Conservation (phyloP, 2,113 vertebrate genomes). For the Rattus rattus region DNA sequence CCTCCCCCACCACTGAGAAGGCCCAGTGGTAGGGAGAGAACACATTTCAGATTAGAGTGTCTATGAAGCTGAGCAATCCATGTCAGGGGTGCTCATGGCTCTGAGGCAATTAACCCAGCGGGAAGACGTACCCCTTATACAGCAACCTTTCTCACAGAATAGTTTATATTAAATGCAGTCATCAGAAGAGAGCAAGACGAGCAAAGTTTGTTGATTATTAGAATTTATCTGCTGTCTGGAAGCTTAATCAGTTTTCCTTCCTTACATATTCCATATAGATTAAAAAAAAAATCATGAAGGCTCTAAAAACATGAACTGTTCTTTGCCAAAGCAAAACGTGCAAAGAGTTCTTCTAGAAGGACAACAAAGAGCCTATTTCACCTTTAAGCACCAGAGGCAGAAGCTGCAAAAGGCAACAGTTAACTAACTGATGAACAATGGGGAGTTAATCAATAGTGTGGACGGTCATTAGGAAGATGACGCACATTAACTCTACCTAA, state of each 20-base stretch:
- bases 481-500: not conserved
- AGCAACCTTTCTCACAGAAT: slow-evolving; percentile 43
- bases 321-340: slow-evolving; percentile 79
- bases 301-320: slow-evolving; percentile 45
- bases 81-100: slow-evolving; percentile 14
- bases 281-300: slow-evolving; percentile 54
- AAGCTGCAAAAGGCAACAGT: slow-evolving; percentile 74
- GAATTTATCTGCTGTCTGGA: slow-evolving; percentile 25
- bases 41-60: slow-evolving; percentile 62
- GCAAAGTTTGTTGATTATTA: not conserved
- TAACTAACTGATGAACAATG: slow-evolving; percentile 57
- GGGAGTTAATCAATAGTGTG: slow-evolving; percentile 64
- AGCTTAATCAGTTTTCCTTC: slow-evolving; percentile 58
- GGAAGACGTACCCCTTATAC: not conserved
- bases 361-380: slow-evolving; percentile 76
- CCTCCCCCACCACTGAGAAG: slow-evolving; percentile 11
- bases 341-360: slow-evolving; percentile 75
- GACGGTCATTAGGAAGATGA: not conserved
- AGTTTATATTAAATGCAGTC: slow-evolving; percentile 38
- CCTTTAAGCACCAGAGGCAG: slow-evolving; percentile 73
- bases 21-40: not conserved
- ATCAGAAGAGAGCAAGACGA: slow-evolving; percentile 3
- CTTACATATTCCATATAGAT: slow-evolving; percentile 58
- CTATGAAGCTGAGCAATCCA: not conserved
- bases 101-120: not conserved